Conservation (phyloP, 2,888 invertebrate species). For the Sinodicranocentrus sp. region DNA sequence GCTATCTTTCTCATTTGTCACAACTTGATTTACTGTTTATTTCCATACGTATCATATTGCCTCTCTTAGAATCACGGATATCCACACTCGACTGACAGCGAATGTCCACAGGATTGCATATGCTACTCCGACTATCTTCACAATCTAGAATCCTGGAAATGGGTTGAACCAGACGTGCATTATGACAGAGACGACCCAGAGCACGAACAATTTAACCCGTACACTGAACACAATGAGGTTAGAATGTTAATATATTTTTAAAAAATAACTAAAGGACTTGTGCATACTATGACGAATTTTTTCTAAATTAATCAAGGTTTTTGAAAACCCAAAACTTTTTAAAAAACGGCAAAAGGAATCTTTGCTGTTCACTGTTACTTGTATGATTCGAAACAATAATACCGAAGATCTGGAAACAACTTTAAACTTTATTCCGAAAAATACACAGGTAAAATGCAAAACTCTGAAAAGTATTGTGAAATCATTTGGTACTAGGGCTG, state of each 20-base stretch:
- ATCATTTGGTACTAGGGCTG: no score
- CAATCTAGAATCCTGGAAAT: slow-evolving; percentile 75
- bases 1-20: no score
- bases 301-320: slow-evolving; percentile 65
- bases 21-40: no score
- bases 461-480: no score
- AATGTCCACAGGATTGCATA: slow-evolving; percentile 73
- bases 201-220: slow-evolving; percentile 72
- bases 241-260: not conserved
- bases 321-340: slow-evolving; percentile 64
- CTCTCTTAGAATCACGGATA: not conserved
- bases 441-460: slow-evolving; percentile 71
- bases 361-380: slow-evolving; percentile 70
- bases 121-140: slow-evolving; percentile 73
- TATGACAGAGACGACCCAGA: slow-evolving; percentile 57
- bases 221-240: slow-evolving; percentile 75
- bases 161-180: slow-evolving; percentile 69
- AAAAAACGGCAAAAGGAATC: slow-evolving; percentile 46
- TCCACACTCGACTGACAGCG: not conserved
- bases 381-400: slow-evolving; percentile 69
- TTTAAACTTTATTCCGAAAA: slow-evolving; percentile 41
- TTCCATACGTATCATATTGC: no score
- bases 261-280: not conserved
- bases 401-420: slow-evolving; percentile 30
- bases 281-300: slow-evolving; percentile 1